A percentile compares a stretch with the other conserved stretches of the same genome.
Evolutionary conservation across 1,140 invertebrate genomes (phyloP).

Genomic region (Wasmannia auropunctata): DNA sequence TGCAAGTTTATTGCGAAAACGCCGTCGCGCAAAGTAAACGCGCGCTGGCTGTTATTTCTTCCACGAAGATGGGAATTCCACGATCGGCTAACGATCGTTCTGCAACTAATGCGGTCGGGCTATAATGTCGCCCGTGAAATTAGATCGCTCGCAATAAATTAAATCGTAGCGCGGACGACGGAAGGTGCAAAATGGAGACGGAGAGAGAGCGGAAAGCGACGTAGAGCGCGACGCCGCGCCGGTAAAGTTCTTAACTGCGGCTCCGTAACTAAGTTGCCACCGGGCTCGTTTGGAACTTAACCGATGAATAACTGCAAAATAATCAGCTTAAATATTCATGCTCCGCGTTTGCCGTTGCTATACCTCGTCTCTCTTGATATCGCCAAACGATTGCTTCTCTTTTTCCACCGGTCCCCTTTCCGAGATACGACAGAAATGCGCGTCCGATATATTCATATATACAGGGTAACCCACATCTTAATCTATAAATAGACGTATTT

Average conservation of each 20-base stretch:
- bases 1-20: slow-evolving; percentile 18
- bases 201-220: slow-evolving; percentile 23
- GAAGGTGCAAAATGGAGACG: slow-evolving; percentile 39
- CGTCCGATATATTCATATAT: slow-evolving; percentile 7
- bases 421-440: slow-evolving; percentile 11
- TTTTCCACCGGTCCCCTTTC: slow-evolving; percentile 6
- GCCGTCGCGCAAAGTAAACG: slow-evolving; percentile 23
- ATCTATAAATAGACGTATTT: slow-evolving; percentile 25
- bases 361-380: slow-evolving; percentile 29
- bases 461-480: slow-evolving; percentile 10
- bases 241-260: slow-evolving; percentile 73
- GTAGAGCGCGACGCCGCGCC: slow-evolving; percentile 12
- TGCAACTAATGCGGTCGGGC: slow-evolving; percentile 22
- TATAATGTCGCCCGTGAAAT: slow-evolving; percentile 65
- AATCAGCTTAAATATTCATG: slow-evolving; percentile 79
- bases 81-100: slow-evolving; percentile 58
- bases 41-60: slow-evolving; percentile 41
- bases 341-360: neutral
- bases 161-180: slow-evolving; percentile 47
- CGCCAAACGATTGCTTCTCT: slow-evolving; percentile 27
- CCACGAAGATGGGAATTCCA: slow-evolving; percentile 44
- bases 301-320: slow-evolving; percentile 78
- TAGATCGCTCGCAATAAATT: slow-evolving; percentile 75
- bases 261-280: slow-evolving; percentile 65
- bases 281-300: slow-evolving; percentile 67